Percentiles rank a stretch among this genome's conserved stretches.
phyloP scores from a whole-genome alignment of 2,113 vertebrate genomes.

The Siniperca chuatsi region DNA sequence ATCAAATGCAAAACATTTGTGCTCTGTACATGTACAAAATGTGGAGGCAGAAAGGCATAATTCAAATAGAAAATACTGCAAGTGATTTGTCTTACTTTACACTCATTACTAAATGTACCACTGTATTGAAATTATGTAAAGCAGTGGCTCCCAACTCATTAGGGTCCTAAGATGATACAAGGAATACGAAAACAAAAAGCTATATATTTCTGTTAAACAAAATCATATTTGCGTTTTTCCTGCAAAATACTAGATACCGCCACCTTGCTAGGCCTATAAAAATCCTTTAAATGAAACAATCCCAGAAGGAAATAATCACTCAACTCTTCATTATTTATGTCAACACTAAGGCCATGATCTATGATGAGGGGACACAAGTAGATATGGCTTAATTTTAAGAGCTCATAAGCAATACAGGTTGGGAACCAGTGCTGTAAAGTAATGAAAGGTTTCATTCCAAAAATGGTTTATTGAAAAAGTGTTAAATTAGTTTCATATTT shows the following conservation, averaged over 20 bases:
- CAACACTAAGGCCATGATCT: not conserved
- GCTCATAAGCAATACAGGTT: not conserved
- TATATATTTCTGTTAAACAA: not conserved
- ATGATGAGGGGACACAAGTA: not conserved
- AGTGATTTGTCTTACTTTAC: slow-evolving; percentile 1
- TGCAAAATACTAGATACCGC: not conserved
- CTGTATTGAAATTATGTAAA: not conserved
- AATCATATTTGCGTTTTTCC: no score
- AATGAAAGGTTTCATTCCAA: not conserved
- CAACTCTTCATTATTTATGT: not conserved
- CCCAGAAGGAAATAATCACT: not conserved
- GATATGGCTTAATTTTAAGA: not conserved
- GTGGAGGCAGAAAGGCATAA: not conserved
- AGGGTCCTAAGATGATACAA: not conserved
- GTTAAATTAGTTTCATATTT: not conserved
- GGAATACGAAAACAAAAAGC: not conserved
- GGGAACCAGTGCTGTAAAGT: not conserved
- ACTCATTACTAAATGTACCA: not conserved
- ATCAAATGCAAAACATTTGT: not conserved
- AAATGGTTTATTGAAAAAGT: not conserved
- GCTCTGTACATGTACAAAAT: slow-evolving; percentile 24
- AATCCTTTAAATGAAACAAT: not conserved
- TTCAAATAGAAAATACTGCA: slow-evolving; percentile 13
- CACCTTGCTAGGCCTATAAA: not conserved
- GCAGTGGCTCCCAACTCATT: not conserved